Percentiles rank a stretch among this genome's conserved stretches.
Evolutionary conservation across 2,797 vertebrate species (phyloP).

Genomic region (Urosaurus nigricauda): DNA sequence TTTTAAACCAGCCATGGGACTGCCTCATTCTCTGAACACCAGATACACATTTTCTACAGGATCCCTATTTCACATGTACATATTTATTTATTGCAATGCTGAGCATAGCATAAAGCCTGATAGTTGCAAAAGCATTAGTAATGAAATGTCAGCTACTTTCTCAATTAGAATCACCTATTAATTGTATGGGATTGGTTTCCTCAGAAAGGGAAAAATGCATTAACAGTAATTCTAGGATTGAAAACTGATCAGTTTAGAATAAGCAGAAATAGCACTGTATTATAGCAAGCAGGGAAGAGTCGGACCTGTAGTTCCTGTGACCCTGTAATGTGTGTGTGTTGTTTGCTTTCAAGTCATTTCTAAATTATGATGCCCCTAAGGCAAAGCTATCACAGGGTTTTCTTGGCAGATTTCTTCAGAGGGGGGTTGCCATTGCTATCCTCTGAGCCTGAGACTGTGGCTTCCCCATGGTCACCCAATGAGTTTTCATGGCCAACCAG

Average conservation of each 20-base stretch:
- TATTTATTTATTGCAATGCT: background rate
- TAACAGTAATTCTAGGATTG: background rate
- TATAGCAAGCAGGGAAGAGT: background rate
- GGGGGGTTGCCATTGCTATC: no score
- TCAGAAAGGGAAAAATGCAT: background rate
- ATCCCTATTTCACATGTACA: no score
- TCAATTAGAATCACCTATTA: background rate
- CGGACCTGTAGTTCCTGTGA: background rate
- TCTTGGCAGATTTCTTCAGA: no score
- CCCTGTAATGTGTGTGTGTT: background rate
- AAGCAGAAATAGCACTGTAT: background rate
- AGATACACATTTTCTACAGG: constrained; percentile 43
- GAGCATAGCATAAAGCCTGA: background rate
- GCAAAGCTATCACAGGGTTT: no score
- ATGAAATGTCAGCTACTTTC: background rate
- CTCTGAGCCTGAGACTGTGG: no score
- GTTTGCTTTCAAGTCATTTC: no score
- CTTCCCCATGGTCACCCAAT: no score
- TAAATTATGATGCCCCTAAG: no score
- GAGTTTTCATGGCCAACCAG: no score
- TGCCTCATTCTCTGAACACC: constrained; percentile 28
- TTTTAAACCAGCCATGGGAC: background rate
- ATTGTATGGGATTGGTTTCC: background rate
- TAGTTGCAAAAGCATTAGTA: background rate
- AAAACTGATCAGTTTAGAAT: background rate